Conservation (phyloP, 2,888 invertebrate species). For the Agonopterix alstromeriana region DNA sequence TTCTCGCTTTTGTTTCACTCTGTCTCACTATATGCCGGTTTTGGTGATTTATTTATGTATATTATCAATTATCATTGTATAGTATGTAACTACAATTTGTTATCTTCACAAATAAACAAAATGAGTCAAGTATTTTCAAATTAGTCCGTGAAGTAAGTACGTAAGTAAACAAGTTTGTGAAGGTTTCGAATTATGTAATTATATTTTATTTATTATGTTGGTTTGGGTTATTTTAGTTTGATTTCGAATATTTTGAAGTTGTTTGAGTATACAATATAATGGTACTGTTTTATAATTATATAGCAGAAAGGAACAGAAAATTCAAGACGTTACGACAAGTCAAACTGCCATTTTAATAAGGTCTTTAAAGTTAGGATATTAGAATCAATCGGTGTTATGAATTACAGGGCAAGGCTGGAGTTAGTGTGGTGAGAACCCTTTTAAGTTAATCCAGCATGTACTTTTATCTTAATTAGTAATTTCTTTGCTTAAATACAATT, state of each 20-base stretch:
- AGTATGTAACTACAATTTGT: constrained; percentile 1
- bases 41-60: constrained; percentile 21
- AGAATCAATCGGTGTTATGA: constrained; percentile 6
- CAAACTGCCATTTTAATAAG: constrained; percentile 22
- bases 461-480: constrained; percentile 17
- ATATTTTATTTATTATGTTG: constrained; percentile 6
- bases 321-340: neutral
- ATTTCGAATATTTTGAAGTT: neutral
- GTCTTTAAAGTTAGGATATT: constrained; percentile 4
- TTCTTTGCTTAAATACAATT: neutral
- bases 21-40: constrained; percentile 25
- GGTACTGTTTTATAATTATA: too few species aligned
- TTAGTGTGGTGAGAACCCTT: constrained; percentile 64
- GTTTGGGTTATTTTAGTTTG: constrained; percentile 12
- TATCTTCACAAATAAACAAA: constrained; percentile 2
- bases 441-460: constrained; percentile 50
- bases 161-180: constrained; percentile 2
- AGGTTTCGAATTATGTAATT: constrained; percentile 1
- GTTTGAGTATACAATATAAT: too few species aligned
- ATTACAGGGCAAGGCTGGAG: constrained; percentile 62
- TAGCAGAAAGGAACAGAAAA: too few species aligned
- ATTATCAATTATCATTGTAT: constrained; percentile 1
- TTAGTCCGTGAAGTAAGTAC: too few species aligned
- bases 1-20: constrained; percentile 38
- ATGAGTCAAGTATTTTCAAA: too few species aligned